Evolutionary conservation across 64 coral and sea anemone species (phyloP).

Genomic region (Actinia tenebrosa): DNA sequence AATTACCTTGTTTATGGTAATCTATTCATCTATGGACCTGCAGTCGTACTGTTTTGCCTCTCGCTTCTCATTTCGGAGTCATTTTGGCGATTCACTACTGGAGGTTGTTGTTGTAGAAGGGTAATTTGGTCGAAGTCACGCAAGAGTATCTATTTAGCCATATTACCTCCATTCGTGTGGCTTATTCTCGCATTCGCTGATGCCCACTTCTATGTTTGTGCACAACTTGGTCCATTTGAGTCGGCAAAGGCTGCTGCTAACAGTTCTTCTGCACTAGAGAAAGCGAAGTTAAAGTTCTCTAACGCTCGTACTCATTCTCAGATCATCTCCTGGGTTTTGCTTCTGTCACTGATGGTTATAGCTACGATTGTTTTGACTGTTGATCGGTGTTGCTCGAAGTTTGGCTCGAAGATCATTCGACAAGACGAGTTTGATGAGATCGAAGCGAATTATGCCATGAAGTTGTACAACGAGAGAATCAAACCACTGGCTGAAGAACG

Average conservation of each 20-base stretch:
- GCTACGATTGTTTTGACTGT: conserved; percentile 51
- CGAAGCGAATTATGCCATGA: conserved; percentile 65
- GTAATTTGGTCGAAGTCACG: conserved; percentile 61
- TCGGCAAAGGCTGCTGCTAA: conserved; percentile 26
- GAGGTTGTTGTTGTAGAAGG: conserved; percentile 44
- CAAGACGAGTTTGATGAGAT: conserved; percentile 49
- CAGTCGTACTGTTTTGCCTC: conserved; percentile 63
- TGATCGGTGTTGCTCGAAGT: conserved; percentile 29
- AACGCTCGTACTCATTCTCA: conserved; percentile 55
- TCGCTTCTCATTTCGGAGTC: conserved; percentile 70
- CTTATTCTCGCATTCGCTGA: conserved; percentile 65
- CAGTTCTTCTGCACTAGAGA: conserved; percentile 18
- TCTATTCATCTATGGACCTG: conserved; percentile 70
- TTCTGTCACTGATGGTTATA: conserved; percentile 35
- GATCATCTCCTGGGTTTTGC: conserved; percentile 64
- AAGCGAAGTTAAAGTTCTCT: conserved; percentile 32
- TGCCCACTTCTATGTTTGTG: conserved; percentile 65
- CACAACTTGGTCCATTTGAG: conserved; percentile 52
- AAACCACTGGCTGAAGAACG: conserved; percentile 52
- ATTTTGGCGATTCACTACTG: conserved; percentile 73
- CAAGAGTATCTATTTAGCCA: conserved; percentile 53
- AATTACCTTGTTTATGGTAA: conserved; percentile 40
- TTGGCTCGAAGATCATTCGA: conserved; percentile 37
- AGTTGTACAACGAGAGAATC: conserved; percentile 58
- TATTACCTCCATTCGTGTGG: conserved; percentile 66